phyloP scores from a whole-genome alignment of 2,888 invertebrate species.

The Parnassius apollo region DNA sequence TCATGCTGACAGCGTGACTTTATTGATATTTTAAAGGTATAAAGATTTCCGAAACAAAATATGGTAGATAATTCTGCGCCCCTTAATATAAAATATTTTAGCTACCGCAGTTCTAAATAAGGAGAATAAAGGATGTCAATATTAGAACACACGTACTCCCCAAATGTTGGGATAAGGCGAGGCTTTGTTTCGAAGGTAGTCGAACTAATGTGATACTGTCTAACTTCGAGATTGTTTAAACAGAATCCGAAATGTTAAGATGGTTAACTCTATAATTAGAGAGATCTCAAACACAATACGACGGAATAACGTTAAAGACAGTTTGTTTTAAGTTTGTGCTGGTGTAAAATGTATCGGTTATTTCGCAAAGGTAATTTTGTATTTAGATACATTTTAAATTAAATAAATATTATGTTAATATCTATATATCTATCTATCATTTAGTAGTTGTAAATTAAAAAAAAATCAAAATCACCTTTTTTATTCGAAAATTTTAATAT shows the following conservation, averaged over 20 bases:
- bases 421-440: too few relatives aligned
- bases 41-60: too few relatives aligned
- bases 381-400: too few relatives aligned
- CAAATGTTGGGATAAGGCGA: constrained; percentile 16
- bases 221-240: constrained; percentile 63
- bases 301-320: constrained; percentile 58
- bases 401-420: too few relatives aligned
- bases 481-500: too few relatives aligned
- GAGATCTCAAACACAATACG: constrained; percentile 67
- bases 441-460: too few relatives aligned
- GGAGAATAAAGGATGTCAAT: constrained; percentile 11
- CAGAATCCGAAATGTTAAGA: constrained; percentile 66
- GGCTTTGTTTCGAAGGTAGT: constrained; percentile 42
- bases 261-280: constrained; percentile 72
- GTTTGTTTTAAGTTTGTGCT: constrained; percentile 32
- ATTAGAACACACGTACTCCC: constrained; percentile 13
- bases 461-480: too few relatives aligned
- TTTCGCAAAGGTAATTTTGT: not conserved
- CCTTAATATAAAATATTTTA: not conserved
- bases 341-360: constrained; percentile 28
- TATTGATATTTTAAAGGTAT: too few relatives aligned
- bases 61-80: not conserved
- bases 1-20: too few relatives aligned
- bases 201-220: constrained; percentile 42
- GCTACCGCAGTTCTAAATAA: constrained; percentile 1